These are phyloP conservation scores for Cherax quadricarinatus DNA, from an alignment of 1,140 invertebrate species.

Conservation along the genomic window DNA sequence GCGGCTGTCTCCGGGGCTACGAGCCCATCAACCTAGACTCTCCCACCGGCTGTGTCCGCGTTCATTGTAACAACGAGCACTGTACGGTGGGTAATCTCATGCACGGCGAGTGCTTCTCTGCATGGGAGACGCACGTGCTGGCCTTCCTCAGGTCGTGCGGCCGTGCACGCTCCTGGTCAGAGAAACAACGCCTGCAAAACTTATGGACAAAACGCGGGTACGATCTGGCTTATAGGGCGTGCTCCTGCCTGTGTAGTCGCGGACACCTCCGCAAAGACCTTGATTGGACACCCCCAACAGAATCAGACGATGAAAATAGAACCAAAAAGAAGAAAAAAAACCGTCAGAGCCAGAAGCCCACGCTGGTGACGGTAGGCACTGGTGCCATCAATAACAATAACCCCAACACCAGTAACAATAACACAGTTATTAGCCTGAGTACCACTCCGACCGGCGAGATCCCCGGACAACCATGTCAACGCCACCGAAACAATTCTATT, in stretches of 20 bases:
- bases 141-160: slow-evolving; percentile 92
- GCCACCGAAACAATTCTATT: slow-evolving; percentile 80
- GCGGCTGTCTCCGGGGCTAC: slow-evolving; percentile 84
- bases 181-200: slow-evolving; percentile 94
- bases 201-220: slow-evolving; percentile 98
- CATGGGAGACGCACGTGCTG: slow-evolving; percentile 92
- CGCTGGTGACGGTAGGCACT: slow-evolving; percentile 74
- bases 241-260: slow-evolving; percentile 86
- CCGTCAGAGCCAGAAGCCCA: slow-evolving; percentile 75
- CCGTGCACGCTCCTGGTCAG: slow-evolving; percentile 93
- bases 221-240: slow-evolving; percentile 93
- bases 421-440: slow-evolving; percentile 71
- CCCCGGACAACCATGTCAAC: slow-evolving; percentile 63
- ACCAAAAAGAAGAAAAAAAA: slow-evolving; percentile 78
- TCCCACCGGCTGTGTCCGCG: slow-evolving; percentile 86
- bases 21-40: slow-evolving; percentile 84
- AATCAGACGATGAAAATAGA: slow-evolving; percentile 73
- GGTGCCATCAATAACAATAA: slow-evolving; percentile 72
- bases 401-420: slow-evolving; percentile 82
- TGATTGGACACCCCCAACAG: slow-evolving; percentile 87
- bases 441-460: slow-evolving; percentile 75
- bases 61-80: slow-evolving; percentile 96
- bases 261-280: slow-evolving; percentile 96
- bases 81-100: slow-evolving; percentile 92
- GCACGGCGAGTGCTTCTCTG: slow-evolving; percentile 96